Evolutionary conservation across 2,888 invertebrate genomes (phyloP).

Genomic region (Chironomus riparius): DNA sequence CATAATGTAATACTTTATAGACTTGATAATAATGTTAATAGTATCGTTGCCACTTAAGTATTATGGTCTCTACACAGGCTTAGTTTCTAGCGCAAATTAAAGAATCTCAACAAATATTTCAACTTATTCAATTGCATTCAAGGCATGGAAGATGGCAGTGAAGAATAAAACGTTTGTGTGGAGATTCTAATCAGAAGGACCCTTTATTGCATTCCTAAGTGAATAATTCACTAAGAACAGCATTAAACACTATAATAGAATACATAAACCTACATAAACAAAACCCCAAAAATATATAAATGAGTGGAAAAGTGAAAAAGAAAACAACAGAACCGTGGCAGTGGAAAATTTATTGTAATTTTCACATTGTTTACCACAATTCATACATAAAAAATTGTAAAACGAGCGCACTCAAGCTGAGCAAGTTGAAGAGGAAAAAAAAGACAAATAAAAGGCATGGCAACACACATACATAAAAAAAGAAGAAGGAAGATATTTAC

Average conservation of each 20-base stretch:
- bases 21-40: too few species aligned
- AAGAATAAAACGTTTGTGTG: too few species aligned
- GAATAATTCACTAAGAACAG: too few species aligned
- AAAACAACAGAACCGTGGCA: neutral
- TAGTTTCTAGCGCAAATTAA: too few species aligned
- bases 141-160: too few species aligned
- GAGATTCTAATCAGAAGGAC: too few species aligned
- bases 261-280: neutral
- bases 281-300: neutral
- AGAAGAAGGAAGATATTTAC: neutral
- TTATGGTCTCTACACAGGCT: too few species aligned
- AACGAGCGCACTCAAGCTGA: neutral
- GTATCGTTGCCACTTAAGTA: too few species aligned
- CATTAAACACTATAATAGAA: neutral
- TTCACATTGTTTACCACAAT: neutral
- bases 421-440: neutral
- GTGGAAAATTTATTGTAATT: constrained; percentile 16
- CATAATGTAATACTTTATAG: too few species aligned
- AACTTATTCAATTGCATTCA: too few species aligned
- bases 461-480: neutral
- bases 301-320: neutral
- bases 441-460: neutral
- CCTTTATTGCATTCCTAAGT: too few species aligned
- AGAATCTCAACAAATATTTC: too few species aligned
- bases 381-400: neutral